Evolutionary conservation across 2,888 invertebrate genomes (phyloP).

Genomic region (Ceramica pisi): DNA sequence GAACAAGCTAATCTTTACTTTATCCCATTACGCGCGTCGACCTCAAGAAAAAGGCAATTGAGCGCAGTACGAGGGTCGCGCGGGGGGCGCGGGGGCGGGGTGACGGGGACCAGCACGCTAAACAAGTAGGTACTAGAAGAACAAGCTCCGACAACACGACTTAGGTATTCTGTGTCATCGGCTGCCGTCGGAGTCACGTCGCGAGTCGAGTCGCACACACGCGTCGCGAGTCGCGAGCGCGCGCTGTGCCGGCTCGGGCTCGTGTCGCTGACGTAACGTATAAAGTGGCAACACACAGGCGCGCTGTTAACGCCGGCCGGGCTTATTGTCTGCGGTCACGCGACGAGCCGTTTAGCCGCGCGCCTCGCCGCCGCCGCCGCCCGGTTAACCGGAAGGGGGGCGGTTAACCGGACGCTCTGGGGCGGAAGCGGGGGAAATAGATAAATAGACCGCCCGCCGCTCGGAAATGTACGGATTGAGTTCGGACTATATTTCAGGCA

Average conservation of each 20-base stretch:
- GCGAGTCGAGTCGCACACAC: slow-evolving; percentile 59
- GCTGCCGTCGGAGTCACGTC: slow-evolving; percentile 67
- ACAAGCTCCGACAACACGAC: slow-evolving; percentile 83
- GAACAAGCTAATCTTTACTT: slow-evolving; percentile 88
- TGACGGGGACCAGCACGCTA: slow-evolving; percentile 71
- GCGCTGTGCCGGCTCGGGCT: slow-evolving; percentile 18
- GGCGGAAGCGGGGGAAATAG: slow-evolving; percentile 91
- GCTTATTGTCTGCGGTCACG: slow-evolving; percentile 91
- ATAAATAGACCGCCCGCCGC: slow-evolving; percentile 90
- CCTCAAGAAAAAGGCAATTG: slow-evolving; percentile 88
- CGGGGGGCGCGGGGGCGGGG: slow-evolving; percentile 63
- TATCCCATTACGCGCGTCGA: slow-evolving; percentile 87
- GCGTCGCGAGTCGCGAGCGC: slow-evolving; percentile 42
- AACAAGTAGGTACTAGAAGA: slow-evolving; percentile 82
- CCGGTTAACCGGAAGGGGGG: slow-evolving; percentile 91
- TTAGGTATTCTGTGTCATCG: slow-evolving; percentile 71
- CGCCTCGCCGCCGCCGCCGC: slow-evolving; percentile 87
- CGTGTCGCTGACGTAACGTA: slow-evolving; percentile 83
- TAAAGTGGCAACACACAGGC: slow-evolving; percentile 91
- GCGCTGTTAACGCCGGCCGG: slow-evolving; percentile 90
- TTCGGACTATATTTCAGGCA: slow-evolving; percentile 90
- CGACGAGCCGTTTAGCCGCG: slow-evolving; percentile 91
- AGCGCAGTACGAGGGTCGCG: slow-evolving; percentile 77
- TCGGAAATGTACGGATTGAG: slow-evolving; percentile 91
- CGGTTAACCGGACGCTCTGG: slow-evolving; percentile 90